Percentiles rank a stretch among this genome's conserved stretches.
Evolutionary conservation across 2,888 invertebrate species (phyloP).

Genomic region (Drosophila anomalata): DNA sequence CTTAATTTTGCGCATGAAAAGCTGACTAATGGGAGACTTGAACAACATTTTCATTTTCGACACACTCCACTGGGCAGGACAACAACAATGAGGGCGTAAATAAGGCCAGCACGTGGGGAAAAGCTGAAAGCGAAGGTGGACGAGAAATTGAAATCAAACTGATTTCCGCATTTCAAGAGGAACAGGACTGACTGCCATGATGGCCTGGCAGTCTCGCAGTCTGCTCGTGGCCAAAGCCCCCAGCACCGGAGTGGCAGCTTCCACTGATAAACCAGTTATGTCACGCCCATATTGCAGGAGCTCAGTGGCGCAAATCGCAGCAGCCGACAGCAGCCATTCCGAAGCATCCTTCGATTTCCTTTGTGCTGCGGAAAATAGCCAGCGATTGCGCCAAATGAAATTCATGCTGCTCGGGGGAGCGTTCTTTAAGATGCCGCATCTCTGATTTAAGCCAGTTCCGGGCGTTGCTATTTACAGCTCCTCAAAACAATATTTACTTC

Average conservation of each 20-base stretch:
- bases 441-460: constrained; percentile 50
- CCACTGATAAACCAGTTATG: constrained; percentile 29
- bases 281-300: constrained; percentile 26
- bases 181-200: background rate
- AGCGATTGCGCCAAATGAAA: constrained; percentile 29
- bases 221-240: background rate
- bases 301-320: constrained; percentile 5
- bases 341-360: constrained; percentile 3
- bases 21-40: constrained; percentile 57
- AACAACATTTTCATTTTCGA: constrained; percentile 44
- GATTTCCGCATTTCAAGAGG: constrained; percentile 48
- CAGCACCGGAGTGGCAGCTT: background rate
- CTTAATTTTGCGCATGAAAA: constrained; percentile 59
- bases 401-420: constrained; percentile 17
- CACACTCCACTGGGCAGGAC: constrained; percentile 32
- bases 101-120: constrained; percentile 24
- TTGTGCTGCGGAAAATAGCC: constrained; percentile 12
- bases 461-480: constrained; percentile 21
- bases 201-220: background rate
- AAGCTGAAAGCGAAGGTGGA: constrained; percentile 15
- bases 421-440: constrained; percentile 27
- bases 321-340: background rate
- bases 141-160: constrained; percentile 51
- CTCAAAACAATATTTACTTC: constrained; percentile 34
- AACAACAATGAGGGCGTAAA: constrained; percentile 36